Percentiles rank a stretch among this genome's conserved stretches.
Evolutionary conservation across 2,797 vertebrate species (phyloP).

Genomic region (Gymnoscopelus braueri): DNA sequence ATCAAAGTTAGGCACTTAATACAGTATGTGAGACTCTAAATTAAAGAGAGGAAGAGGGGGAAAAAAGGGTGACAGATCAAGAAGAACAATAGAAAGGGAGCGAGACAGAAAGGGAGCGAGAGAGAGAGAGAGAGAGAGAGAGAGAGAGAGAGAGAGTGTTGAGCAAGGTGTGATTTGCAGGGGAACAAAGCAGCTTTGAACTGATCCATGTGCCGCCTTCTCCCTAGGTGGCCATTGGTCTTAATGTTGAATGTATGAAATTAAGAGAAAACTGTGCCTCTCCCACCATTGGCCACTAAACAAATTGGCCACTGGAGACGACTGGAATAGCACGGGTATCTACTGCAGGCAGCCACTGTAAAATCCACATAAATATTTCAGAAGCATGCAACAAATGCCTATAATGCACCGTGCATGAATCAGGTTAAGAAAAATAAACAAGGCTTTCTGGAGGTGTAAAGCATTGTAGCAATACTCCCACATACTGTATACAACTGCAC

Average conservation of each 20-base stretch:
- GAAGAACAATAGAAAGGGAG: conserved; percentile 17
- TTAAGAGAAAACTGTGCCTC: not conserved
- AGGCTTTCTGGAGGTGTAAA: no score
- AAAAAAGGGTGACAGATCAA: not conserved
- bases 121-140: not conserved
- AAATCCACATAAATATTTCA: conserved; percentile 3
- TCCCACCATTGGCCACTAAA: not conserved
- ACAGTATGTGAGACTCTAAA: no score
- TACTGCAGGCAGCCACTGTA: not conserved
- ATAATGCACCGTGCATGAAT: not conserved
- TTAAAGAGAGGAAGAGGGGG: no score
- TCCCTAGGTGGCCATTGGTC: conserved; percentile 1
- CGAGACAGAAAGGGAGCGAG: not conserved
- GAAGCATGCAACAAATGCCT: not conserved
- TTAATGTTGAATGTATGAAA: conserved; percentile 10
- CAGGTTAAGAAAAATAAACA: no score
- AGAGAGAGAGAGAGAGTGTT: not conserved
- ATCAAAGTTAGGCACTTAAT: no score
- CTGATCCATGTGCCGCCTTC: not conserved
- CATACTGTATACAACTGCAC: not conserved
- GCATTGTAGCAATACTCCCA: not conserved
- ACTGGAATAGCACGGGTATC: not conserved
- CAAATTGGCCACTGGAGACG: not conserved
- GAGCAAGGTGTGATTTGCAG: not conserved
- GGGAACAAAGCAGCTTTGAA: not conserved